Evolutionary conservation across 2,113 vertebrate species (phyloP).

Genomic region (Ariopsis seemanni): DNA sequence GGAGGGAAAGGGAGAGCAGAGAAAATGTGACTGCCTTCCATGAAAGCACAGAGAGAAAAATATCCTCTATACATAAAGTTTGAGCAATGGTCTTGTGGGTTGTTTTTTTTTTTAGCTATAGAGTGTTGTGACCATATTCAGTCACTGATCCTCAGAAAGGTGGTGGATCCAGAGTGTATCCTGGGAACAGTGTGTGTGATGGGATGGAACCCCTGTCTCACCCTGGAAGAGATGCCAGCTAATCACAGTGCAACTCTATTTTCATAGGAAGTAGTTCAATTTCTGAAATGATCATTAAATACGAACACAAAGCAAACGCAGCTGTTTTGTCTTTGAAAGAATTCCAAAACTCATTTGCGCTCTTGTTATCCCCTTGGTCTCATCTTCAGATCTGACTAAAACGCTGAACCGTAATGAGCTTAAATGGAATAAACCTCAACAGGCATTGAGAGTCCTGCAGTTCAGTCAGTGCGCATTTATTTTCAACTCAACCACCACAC

Average conservation of each 20-base stretch:
- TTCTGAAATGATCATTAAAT: background rate
- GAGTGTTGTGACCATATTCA: background rate
- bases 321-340: background rate
- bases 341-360: background rate
- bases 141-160: background rate
- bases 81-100: no score
- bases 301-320: background rate
- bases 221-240: background rate
- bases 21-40: no score
- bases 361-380: background rate
- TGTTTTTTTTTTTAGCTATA: background rate
- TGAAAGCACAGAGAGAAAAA: no score
- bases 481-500: background rate
- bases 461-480: background rate
- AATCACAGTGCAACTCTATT: background rate
- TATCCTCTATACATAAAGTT: no score
- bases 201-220: no score
- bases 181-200: background rate
- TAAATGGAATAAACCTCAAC: slow-evolving; percentile 9
- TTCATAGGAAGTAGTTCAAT: background rate
- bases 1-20: no score
- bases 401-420: background rate
- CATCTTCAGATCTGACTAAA: background rate
- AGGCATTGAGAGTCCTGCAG: background rate
- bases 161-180: background rate